Evolutionary conservation across 2,888 invertebrate species (phyloP).

Genomic region (Chaetogeoica ovagalla): DNA sequence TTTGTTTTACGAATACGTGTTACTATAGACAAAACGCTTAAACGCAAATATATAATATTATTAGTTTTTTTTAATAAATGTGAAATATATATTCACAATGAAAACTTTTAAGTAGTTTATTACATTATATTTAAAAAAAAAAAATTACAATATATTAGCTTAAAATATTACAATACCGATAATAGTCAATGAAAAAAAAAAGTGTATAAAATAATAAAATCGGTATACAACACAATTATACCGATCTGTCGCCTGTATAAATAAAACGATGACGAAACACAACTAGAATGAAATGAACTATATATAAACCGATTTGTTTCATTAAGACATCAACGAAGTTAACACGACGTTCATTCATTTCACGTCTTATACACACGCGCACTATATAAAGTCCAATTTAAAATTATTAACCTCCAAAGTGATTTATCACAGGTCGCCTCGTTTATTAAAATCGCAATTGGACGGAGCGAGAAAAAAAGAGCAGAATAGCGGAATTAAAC

Average conservation of each 20-base stretch:
- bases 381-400: constrained; percentile 26
- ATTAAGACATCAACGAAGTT: constrained; percentile 26
- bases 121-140: not conserved
- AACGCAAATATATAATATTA: too few relatives aligned
- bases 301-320: constrained; percentile 2
- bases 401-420: constrained; percentile 37
- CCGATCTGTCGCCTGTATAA: not conserved
- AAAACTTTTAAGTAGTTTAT: not conserved
- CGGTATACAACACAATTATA: not conserved
- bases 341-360: not conserved
- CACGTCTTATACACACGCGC: not conserved
- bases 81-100: not conserved
- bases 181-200: not conserved
- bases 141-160: not conserved
- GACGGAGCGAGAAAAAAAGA: not conserved
- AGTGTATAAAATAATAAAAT: not conserved
- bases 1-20: not conserved
- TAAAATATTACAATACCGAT: not conserved
- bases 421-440: constrained; percentile 32
- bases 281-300: not conserved
- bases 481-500: constrained; percentile 12
- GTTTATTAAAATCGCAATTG: constrained; percentile 40
- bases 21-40: too few relatives aligned
- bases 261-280: not conserved
- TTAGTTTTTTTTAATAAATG: not conserved